Percentiles rank a stretch among this genome's conserved stretches.
Conservation (phyloP, 2,888 invertebrate species). For the Erpobdella octoculata region DNA sequence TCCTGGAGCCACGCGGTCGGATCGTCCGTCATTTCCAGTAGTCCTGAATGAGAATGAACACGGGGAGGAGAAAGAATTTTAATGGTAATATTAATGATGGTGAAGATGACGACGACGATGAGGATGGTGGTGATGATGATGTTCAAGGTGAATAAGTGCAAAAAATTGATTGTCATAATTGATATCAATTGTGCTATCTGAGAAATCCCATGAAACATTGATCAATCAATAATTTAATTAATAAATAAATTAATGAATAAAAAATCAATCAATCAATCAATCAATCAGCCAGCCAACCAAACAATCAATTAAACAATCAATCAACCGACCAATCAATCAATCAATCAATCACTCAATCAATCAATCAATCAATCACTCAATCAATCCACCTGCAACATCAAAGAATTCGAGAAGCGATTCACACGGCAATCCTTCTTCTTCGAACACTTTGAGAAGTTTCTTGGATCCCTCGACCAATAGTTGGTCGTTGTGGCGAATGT, state of each 20-base stretch:
- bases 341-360: no score
- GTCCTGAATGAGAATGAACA: neutral
- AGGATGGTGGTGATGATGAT: neutral
- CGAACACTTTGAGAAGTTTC: constrained; percentile 69
- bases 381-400: constrained; percentile 69
- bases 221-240: no score
- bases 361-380: no score
- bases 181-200: no score
- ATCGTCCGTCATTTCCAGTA: neutral
- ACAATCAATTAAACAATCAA: no score
- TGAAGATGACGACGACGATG: neutral
- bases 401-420: constrained; percentile 83
- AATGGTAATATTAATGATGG: no score
- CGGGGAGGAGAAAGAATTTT: neutral
- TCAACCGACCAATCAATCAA: no score
- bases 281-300: no score
- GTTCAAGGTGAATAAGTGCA: neutral
- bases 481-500: constrained; percentile 87
- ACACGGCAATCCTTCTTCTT: constrained; percentile 81
- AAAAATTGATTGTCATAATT: neutral
- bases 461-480: constrained; percentile 78
- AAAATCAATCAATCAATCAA: no score
- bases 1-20: neutral
- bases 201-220: no score
- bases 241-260: no score